Evolutionary conservation across 1,140 invertebrate species (phyloP), one percentile per base, ranked within the genome.

Genomic region (Drosophila azteca): DNA sequence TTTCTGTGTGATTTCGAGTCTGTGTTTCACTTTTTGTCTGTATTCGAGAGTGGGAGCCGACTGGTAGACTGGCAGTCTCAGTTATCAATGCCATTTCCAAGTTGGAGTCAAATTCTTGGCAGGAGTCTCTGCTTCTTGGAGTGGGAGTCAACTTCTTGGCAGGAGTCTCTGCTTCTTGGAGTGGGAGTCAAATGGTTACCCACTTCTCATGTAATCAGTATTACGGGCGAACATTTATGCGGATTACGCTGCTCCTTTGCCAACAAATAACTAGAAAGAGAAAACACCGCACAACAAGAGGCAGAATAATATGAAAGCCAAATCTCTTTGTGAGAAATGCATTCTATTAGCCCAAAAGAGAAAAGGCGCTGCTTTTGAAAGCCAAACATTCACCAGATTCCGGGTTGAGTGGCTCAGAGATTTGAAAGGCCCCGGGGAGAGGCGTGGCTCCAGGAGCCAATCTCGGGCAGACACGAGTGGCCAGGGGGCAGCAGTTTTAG

Each of bases 191-290:
- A 35, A 11, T 13, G 35, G 64, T 26, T 46, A 50, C 60, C 54
- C 54, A 24, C 54, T 48, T 46, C 64, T 13, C 45, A 50, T 67
- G 68, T 87, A 81, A 87, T 87, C 82, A 85, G 75, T 78, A 67
- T 85, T 85, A 81, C 87, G 77, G 57, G 60, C 69, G 39, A 41
- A 75, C 81, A 87, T 85, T 85, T 75, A 85, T 87, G 81, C 65
- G 73, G 62, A 61, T 67, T 55, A 82, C 60, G 67, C 43, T 50
- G 44, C 29, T 52, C 68, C 58, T 50, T 26, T 15, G 24, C 46
- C 17, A 41, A 29, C 6, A 29, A 29, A 29, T 1, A 1, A 29
- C 1, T 7, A 7, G 1, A 31, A 8, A 31, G 6, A 31, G 6
- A 8, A 8, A 31, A 8, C 1, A 31, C 8, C 0, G 5, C 4